A percentile compares a stretch with the other conserved stretches of the same genome.
Conservation (phyloP, 2,888 invertebrate species). For the Gonocerus acuteangulatus region DNA sequence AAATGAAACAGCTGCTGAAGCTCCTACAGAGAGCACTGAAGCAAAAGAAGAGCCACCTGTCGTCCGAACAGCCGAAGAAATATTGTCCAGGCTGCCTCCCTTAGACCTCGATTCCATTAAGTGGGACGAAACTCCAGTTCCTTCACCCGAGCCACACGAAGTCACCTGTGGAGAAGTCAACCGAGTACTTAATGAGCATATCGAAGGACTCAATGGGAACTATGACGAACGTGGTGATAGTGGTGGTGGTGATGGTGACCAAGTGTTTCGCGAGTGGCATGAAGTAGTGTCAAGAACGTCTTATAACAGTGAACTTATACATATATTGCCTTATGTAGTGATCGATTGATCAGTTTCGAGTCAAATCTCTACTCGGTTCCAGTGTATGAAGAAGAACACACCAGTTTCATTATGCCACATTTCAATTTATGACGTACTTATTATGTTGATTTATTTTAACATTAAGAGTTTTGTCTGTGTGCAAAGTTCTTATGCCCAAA, state of each 20-base stretch:
- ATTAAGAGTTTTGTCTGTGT: not conserved
- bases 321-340: conserved; percentile 94
- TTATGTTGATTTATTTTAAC: too few species aligned
- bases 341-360: conserved; percentile 58
- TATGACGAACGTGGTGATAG: conserved; percentile 35
- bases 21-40: conserved; percentile 42
- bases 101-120: conserved; percentile 53
- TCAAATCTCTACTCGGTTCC: conserved; percentile 17
- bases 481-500: not conserved
- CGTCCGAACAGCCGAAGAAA: conserved; percentile 49
- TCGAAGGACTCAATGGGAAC: conserved; percentile 52
- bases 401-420: conserved; percentile 20
- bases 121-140: conserved; percentile 42
- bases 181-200: conserved; percentile 39
- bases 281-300: conserved; percentile 69
- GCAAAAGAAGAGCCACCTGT: conserved; percentile 8
- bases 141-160: conserved; percentile 37
- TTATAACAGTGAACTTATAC: conserved; percentile 68
- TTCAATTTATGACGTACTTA: conserved; percentile 4
- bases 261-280: conserved; percentile 83
- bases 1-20: conserved; percentile 49
- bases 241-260: conserved; percentile 41
- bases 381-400: conserved; percentile 24
- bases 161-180: conserved; percentile 48
- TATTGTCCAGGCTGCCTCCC: conserved; percentile 59